Evolutionary conservation across 2,797 vertebrate genomes (phyloP).

Genomic region (Falco columbarius): DNA sequence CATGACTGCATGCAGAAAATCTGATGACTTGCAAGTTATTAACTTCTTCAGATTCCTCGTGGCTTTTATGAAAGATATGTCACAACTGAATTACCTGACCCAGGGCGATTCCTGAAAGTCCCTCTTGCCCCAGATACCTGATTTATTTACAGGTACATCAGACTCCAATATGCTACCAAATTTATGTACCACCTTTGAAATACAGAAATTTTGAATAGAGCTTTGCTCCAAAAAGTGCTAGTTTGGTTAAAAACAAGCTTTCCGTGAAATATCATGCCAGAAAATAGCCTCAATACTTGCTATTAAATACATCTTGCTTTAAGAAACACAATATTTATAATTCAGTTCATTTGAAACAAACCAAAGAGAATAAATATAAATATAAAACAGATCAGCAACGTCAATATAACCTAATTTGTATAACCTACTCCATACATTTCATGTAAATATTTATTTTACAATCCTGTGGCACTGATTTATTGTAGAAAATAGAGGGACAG

Average conservation of each 20-base stretch:
- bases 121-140: not conserved
- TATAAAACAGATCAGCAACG: not conserved
- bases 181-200: not conserved
- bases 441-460: not conserved
- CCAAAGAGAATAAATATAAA: not conserved
- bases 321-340: not conserved
- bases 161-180: not conserved
- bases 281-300: not conserved
- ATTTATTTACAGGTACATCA: not conserved
- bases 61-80: not conserved
- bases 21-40: slow-evolving; percentile 20
- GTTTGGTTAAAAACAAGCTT: not conserved
- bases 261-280: not conserved
- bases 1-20: slow-evolving; percentile 15
- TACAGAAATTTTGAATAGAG: not conserved
- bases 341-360: not conserved
- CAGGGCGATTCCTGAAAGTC: not conserved
- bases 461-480: not conserved
- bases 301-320: not conserved
- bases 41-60: not conserved
- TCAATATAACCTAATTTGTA: not conserved
- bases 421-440: not conserved
- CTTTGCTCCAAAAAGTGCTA: not conserved
- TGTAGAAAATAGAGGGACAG: not conserved
- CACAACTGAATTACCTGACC: not conserved